Evolutionary conservation across 64 coral and sea anemone genomes (phyloP).

Genomic region (Anthopleura sola): DNA sequence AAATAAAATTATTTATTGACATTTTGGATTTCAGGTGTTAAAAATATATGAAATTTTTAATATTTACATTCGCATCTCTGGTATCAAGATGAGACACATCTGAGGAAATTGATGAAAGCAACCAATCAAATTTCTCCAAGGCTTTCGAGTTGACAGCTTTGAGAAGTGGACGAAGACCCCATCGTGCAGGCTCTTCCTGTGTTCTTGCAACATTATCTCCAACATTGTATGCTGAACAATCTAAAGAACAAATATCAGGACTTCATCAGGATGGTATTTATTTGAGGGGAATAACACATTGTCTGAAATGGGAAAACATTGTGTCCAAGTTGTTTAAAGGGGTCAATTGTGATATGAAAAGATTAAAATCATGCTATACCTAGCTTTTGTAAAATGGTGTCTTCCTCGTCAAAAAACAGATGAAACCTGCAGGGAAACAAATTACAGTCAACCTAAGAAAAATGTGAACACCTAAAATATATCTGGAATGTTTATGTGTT

Average conservation of each 20-base stretch:
- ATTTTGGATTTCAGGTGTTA: not conserved
- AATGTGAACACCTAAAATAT: too few relatives aligned
- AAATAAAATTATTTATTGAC: not conserved
- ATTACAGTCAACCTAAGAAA: too few relatives aligned
- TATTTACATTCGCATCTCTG: not conserved
- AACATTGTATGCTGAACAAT: constrained; percentile 33
- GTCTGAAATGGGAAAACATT: too few relatives aligned
- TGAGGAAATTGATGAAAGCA: constrained; percentile 11
- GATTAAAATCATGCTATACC: not conserved
- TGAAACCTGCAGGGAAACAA: constrained; percentile 50
- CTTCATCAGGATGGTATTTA: not conserved
- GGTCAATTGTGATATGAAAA: too few relatives aligned
- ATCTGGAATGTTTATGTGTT: too few relatives aligned
- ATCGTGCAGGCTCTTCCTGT: constrained; percentile 55
- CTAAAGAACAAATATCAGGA: constrained; percentile 22
- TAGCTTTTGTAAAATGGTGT: constrained; percentile 1
- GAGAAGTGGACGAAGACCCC: constrained; percentile 65
- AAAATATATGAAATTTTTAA: not conserved
- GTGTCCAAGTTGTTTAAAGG: not conserved
- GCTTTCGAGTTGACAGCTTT: constrained; percentile 44
- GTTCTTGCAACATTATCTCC: constrained; percentile 55
- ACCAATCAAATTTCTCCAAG: constrained; percentile 54
- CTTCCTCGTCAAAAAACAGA: constrained; percentile 61
- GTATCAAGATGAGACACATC: not conserved
- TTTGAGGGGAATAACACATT: too few relatives aligned